phyloP scores from a whole-genome alignment of 1,140 invertebrate species.

The Heterodera schachtii region DNA sequence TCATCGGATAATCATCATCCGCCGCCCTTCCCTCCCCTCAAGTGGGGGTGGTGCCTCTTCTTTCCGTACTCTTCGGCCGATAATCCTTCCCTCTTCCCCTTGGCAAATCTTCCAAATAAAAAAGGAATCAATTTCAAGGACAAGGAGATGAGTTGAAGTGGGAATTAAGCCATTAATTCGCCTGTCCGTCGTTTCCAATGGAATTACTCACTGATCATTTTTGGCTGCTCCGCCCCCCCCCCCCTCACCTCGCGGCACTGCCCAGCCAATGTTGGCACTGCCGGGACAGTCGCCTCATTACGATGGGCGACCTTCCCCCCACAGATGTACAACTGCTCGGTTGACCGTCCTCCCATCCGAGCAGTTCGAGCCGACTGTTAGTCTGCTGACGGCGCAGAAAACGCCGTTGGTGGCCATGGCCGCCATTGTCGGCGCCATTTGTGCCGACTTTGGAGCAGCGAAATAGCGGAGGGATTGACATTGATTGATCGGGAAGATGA shows the following conservation, averaged over 20 bases:
- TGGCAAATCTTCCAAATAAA: neutral
- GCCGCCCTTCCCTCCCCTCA: neutral
- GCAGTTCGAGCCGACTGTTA: conserved; percentile 12
- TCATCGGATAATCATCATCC: neutral
- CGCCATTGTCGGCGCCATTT: neutral
- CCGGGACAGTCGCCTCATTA: conserved; percentile 21
- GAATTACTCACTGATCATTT: neutral
- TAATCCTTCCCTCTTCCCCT: neutral
- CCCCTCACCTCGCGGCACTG: neutral
- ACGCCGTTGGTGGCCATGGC: neutral
- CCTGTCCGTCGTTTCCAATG: neutral
- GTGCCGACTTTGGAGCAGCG: conserved; percentile 14
- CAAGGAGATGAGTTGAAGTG: neutral
- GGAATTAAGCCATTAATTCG: too few species aligned
- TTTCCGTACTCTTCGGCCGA: neutral
- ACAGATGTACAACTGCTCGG: neutral
- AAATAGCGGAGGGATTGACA: conserved; percentile 9
- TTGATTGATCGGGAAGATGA: conserved; percentile 9
- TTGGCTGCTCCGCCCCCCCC: neutral
- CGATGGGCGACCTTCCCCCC: conserved; percentile 13
- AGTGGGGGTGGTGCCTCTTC: neutral
- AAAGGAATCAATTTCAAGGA: neutral
- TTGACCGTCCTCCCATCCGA: neutral
- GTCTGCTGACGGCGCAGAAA: conserved; percentile 24
- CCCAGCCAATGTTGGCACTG: conserved; percentile 29